Evolutionary conservation across 2,888 invertebrate species (phyloP).

Genomic region (Meteorus cinctellus): DNA sequence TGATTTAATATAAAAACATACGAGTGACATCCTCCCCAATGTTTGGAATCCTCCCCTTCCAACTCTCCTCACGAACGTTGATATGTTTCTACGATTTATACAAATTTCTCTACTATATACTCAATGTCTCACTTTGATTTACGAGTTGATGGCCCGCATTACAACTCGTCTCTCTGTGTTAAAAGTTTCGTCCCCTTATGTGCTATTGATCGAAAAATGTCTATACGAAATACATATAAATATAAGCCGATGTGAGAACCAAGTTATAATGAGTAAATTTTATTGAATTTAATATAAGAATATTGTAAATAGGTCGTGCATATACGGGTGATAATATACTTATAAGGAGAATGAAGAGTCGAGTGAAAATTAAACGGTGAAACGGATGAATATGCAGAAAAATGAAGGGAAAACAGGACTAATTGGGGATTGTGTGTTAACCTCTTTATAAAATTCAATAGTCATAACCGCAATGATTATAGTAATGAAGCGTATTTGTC

Average conservation of each 20-base stretch:
- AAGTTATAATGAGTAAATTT: no score
- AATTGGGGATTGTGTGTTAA: neutral
- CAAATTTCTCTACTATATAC: no score
- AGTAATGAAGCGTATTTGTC: slow-evolving; percentile 44
- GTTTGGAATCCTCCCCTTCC: no score
- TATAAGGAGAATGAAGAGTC: neutral
- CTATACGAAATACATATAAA: neutral
- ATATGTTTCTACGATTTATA: no score
- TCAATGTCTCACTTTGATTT: no score
- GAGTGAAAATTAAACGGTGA: neutral
- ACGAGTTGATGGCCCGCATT: slow-evolving; percentile 43
- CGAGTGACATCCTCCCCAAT: no score
- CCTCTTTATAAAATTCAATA: no score
- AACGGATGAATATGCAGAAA: slow-evolving; percentile 16
- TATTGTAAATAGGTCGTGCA: no score
- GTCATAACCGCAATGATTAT: slow-evolving; percentile 2
- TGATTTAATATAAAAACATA: no score
- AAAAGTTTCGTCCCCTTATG: slow-evolving; percentile 52
- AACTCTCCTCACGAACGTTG: no score
- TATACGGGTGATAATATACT: no score
- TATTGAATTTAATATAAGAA: no score
- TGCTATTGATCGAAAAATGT: slow-evolving; percentile 52
- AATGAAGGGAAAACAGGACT: neutral
- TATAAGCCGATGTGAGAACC: neutral
- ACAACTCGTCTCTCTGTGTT: neutral